Conservation (phyloP, 2,888 invertebrate species). For the Melinopterus prodromus region DNA sequence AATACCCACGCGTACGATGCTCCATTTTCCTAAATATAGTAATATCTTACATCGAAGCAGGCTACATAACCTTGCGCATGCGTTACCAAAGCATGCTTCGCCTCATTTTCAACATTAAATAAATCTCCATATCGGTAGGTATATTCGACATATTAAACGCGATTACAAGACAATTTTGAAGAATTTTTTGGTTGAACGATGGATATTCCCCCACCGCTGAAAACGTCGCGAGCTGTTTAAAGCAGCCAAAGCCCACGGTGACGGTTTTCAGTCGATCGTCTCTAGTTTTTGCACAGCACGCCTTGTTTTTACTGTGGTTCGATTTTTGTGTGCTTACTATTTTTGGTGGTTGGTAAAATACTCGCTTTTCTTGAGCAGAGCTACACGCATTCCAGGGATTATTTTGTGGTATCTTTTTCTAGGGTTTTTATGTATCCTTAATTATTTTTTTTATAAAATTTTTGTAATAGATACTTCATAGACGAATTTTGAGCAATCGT, state of each 20-base stretch:
- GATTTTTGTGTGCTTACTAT: neutral
- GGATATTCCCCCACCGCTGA: neutral
- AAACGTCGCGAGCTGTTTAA: neutral
- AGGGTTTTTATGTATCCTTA: neutral
- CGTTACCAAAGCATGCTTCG: neutral
- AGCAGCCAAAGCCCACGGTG: neutral
- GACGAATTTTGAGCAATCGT: too few relatives aligned
- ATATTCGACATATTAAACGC: neutral
- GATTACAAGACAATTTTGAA: neutral
- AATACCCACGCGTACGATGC: conserved; percentile 20
- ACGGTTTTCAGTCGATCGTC: neutral
- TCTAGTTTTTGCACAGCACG: neutral
- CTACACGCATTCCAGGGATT: neutral
- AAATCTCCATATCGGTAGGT: neutral
- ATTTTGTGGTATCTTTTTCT: neutral
- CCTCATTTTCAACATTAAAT: neutral
- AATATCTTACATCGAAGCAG: neutral
- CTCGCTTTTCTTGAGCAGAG: neutral
- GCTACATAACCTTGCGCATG: neutral
- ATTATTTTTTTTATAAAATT: neutral
- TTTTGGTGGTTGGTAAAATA: neutral
- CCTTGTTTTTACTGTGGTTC: neutral
- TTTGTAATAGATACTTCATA: neutral
- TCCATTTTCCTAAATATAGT: conserved; percentile 26
- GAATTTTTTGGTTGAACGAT: neutral